Evolutionary conservation across 2,888 invertebrate genomes (phyloP), one percentile per base, ranked within the genome.

Genomic region (Seladonia tumulorum): DNA sequence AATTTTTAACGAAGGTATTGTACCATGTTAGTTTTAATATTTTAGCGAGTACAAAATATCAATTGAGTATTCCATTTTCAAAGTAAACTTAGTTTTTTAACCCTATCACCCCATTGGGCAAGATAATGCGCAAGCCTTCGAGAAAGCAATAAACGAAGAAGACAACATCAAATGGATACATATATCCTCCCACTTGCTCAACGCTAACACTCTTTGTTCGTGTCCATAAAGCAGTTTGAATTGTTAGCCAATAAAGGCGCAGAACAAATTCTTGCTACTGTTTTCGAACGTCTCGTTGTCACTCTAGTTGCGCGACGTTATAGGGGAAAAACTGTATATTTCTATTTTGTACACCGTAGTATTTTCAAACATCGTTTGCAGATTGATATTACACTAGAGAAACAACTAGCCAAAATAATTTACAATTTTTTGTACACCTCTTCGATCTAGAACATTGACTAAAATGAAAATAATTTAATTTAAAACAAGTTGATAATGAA

Each of bases 321-420:
- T 18, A 63, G 8, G n/a, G 8, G 18, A 18, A 18, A 25, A 63
- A 63, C 63, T 45, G 1, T 47, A 35, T 68, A 16, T 70, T 60
- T 39, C 39, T 18, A 57, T 22, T 73, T 82, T 77, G 68, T 74
- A 74, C 14, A 70, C 60, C 22, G 68, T 81, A 77, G 47, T 83
- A 73, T n/a, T 49, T 82, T 73, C n/a, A 57, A 68, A 18, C 63
- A 53, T 42, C 14, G 42, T 49, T 71, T 22, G 18, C 39, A 71
- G 39, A 18, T 71, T 18, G n/a, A 16, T 8, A 76, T 35, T 29
- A 66, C 12, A 45, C 8, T 29, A 71, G 25, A 18, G 10, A 47
- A 0, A 25, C 39, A 16, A 18, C 10, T 45, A 39, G 18, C 12
- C n/a, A 25, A 49, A 60, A 49, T 39, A 73, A 5, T 8, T 66